Percentiles rank a stretch among this genome's conserved stretches.
Conservation (phyloP, 2,888 invertebrate genomes). For the Eugnorisma glareosa region DNA sequence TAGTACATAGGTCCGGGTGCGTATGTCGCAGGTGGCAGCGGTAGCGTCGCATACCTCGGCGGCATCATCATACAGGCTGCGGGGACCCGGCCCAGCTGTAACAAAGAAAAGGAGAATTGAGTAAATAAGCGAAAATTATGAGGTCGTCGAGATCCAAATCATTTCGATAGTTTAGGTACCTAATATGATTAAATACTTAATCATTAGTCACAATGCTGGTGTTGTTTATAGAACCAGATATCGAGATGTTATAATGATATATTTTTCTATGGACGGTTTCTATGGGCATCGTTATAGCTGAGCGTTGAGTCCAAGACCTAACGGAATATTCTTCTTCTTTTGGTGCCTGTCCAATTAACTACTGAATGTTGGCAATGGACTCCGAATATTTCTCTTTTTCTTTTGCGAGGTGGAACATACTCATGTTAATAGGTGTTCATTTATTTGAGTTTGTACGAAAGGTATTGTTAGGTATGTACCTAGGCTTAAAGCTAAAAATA, state of each 20-base stretch:
- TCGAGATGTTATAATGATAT: neutral
- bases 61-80: conserved; percentile 84
- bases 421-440: too few relatives aligned
- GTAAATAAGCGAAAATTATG: neutral
- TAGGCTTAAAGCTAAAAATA: neutral
- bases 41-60: conserved; percentile 86
- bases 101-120: conserved; percentile 36
- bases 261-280: neutral
- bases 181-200: neutral
- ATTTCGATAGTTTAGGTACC: neutral
- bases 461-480: neutral
- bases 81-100: conserved; percentile 85
- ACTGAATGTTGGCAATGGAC: neutral
- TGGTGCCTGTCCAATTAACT: neutral
- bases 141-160: neutral
- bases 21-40: conserved; percentile 82
- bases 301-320: neutral
- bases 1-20: conserved; percentile 82
- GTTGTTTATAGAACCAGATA: neutral
- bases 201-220: neutral
- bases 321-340: neutral
- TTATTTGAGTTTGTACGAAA: too few relatives aligned
- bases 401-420: too few relatives aligned
- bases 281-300: too few relatives aligned
- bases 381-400: too few relatives aligned